Base-by-base conservation (phyloP, 2,113 vertebrate species). In the Argyrosomus japonicus region DNA sequence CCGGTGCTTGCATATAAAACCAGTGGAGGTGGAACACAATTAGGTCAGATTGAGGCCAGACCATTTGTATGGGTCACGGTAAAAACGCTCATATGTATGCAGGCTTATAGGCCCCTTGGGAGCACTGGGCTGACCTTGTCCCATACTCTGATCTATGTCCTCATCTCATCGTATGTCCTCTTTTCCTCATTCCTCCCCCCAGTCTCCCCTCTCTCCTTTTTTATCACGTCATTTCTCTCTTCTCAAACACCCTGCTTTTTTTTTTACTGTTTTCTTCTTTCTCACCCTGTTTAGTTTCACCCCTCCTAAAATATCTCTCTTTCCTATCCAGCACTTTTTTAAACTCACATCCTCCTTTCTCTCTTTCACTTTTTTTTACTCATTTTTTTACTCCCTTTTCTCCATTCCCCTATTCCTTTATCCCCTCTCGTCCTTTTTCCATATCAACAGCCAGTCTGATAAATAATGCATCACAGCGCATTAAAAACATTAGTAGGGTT, bases 381-480 rank as follows among this genome's bases (percentile, higher is more conserved):
- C 7, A 61, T 79, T 87, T 89, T 89, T 90, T 81, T 81, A 88
- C 75, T 73, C 68, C 40, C 68, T 71, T 60, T 69, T 43, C 45
- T 45, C 64, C 75, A 50, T 68, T 82, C 70, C 71, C 73, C 74
- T 60, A 84, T 86, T 86, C 75, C 71, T 83, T 79, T 83, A 86
- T 82, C 67, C 80, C 61, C 82, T 53, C 83, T 82, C 40, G 70
- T 85, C 73, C 72, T 86, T 92, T 84, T 88, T 89, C 87, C 87
- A 89, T 93, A 93, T 93, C 94, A 95, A 93, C 93, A 93, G 92
- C 87, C 89, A 91, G 87, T 85, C 87, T 93, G 85, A 93, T 94
- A 94, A 95, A 95, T 95, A 95, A 95, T 95, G 93, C 94, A 95
- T 93, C 89, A 75, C 88, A 85, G 90, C 88, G 84, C 93, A 95